Evolutionary conservation across 2,113 vertebrate genomes (phyloP), one percentile per base, ranked within the genome.

Genomic region (Illadopsis cleaveri): DNA sequence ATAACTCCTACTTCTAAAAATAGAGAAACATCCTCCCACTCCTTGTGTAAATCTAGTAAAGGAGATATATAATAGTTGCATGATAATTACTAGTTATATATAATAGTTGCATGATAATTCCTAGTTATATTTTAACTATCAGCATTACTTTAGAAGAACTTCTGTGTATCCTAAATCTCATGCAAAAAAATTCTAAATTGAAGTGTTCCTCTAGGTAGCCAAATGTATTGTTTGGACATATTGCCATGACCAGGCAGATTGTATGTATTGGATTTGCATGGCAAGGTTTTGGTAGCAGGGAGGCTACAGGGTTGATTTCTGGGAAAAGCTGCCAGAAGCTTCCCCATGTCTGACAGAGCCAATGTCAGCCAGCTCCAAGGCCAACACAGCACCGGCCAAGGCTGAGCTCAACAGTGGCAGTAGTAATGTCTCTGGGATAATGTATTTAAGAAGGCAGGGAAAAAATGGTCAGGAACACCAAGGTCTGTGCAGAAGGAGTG

Each of bases 381-480:
- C 0, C 0, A 17, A 86, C 27, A 7, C 19, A 35, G 9, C 9
- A 10, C n/a, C n/a, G 47, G 25, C 24, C 48, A 56, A 40, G 42
- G 42, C 5, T 72, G 35, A 37, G 19, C 24, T 31, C 22, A 42
- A 10, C 9, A 28, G n/a, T 0, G 1, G 19, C 21, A 7, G 33
- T 1, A 40, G 25, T 15, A 35, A 14, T 19, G 15, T 27, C 35
- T 80, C 42, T 57, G 58, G 44, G 22, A 33, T 50, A 42, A 50
- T 2, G 5, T 5, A 19, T 19, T 65, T 57, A 27, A 57, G 9
- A 42, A 48, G 21, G 12, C 9, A 24, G n/a, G 23, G 21, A 24
- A 47, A 28, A 61, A 38, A 28, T 53, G 15, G 12, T 40, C 24
- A n/a, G 40, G 17, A 75, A 61, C 73, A 45, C 5, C 15, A 53